Conservation (phyloP, 2,888 invertebrate species). For the Polyommatus iphigenia region DNA sequence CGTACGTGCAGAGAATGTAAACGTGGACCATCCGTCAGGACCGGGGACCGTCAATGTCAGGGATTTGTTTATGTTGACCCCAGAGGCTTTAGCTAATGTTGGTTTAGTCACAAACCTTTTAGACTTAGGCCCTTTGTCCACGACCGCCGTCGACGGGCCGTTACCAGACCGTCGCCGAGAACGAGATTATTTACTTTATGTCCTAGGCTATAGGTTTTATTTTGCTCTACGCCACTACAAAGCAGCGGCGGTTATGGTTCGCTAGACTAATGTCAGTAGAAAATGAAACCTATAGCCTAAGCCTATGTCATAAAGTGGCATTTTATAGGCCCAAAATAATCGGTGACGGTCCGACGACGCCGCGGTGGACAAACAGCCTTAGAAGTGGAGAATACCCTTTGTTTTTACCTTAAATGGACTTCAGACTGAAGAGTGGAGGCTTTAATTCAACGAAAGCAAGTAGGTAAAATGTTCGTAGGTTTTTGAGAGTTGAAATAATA, state of each 20-base stretch:
- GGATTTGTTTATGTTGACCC: conserved; percentile 8
- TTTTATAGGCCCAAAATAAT: not conserved
- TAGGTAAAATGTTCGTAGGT: not conserved
- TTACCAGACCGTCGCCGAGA: too few relatives aligned
- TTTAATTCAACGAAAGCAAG: not conserved
- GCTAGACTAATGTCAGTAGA: too few relatives aligned
- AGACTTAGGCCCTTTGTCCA: not conserved
- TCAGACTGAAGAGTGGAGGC: not conserved
- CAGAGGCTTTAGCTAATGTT: not conserved
- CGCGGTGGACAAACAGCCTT: not conserved
- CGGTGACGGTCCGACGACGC: not conserved
- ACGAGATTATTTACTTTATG: too few relatives aligned
- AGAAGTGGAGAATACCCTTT: not conserved
- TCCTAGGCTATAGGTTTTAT: too few relatives aligned
- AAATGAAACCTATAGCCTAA: too few relatives aligned
- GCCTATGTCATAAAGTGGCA: too few relatives aligned
- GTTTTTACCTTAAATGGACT: not conserved
- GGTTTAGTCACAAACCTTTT: conserved; percentile 1
- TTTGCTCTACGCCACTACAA: too few relatives aligned
- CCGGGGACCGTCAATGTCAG: not conserved
- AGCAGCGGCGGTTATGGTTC: too few relatives aligned
- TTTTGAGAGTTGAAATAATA: not conserved
- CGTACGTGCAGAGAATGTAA: conserved; percentile 11
- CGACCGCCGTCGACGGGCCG: too few relatives aligned
- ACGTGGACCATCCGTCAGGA: not conserved